A percentile compares a stretch with the other conserved stretches of the same genome.
Conservation (phyloP, 2,113 vertebrate genomes). For the Dipodomys merriami region DNA sequence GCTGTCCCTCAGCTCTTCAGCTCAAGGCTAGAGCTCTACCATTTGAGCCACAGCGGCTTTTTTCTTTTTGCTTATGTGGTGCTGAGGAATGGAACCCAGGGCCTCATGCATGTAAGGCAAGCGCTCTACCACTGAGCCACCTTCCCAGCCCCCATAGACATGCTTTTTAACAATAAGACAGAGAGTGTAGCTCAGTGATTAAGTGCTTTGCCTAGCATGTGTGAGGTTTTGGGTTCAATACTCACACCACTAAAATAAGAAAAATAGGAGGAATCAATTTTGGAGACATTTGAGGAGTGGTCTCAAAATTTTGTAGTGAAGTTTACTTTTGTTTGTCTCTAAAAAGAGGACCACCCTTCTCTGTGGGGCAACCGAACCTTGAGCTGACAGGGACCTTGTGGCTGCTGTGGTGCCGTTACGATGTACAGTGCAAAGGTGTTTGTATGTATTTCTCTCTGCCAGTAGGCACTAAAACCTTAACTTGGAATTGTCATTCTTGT, state of each 20-base stretch:
- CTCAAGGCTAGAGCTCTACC: too few relatives aligned
- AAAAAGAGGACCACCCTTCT: neutral
- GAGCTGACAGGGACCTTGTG: neutral
- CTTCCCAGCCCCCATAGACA: too few relatives aligned
- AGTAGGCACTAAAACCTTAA: neutral
- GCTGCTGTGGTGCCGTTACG: neutral
- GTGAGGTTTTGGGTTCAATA: neutral
- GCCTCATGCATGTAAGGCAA: too few relatives aligned
- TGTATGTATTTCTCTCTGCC: neutral
- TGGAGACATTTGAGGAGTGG: neutral
- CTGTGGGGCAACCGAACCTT: neutral
- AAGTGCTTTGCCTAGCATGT: too few relatives aligned
- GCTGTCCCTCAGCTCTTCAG: too few relatives aligned
- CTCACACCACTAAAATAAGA: neutral
- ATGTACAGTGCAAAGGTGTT: neutral
- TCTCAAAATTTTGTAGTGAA: neutral
- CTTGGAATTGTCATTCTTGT: neutral
- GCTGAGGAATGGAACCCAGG: too few relatives aligned
- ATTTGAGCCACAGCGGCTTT: too few relatives aligned
- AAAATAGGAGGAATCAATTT: neutral
- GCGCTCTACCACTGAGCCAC: too few relatives aligned
- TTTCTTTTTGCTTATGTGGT: too few relatives aligned
- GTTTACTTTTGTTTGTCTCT: neutral
- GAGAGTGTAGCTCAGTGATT: neutral
- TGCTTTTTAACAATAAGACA: neutral